These are phyloP conservation scores for Leucophenga maculata DNA, from an alignment of 2,888 invertebrate genomes.

Conservation along the genomic window DNA sequence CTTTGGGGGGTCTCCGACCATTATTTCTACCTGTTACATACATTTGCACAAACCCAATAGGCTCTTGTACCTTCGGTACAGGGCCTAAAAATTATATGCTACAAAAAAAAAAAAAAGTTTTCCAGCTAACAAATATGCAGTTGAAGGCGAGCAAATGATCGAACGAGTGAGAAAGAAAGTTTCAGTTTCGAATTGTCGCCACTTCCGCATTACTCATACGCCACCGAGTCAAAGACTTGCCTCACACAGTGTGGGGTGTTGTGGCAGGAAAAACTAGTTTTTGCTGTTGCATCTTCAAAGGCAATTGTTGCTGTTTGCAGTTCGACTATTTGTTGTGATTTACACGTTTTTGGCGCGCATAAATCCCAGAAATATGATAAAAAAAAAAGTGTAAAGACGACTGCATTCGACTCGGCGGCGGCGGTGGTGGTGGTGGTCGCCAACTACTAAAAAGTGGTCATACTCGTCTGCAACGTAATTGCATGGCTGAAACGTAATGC, in stretches of 20 bases:
- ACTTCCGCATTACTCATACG: slow-evolving; percentile 63
- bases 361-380: slow-evolving; percentile 60
- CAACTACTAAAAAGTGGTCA: slow-evolving; percentile 19
- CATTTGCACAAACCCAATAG: too few species aligned
- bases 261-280: slow-evolving; percentile 18
- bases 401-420: not conserved
- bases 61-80: too few species aligned
- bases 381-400: slow-evolving; percentile 39
- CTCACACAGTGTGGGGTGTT: slow-evolving; percentile 41
- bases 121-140: too few species aligned
- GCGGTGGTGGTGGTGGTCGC: not conserved
- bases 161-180: slow-evolving; percentile 44
- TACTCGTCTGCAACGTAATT: slow-evolving; percentile 51
- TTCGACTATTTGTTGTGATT: slow-evolving; percentile 8
- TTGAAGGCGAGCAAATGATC: not conserved
- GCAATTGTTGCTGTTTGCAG: slow-evolving; percentile 18
- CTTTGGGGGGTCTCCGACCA: too few species aligned
- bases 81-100: too few species aligned
- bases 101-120: too few species aligned
- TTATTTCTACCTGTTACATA: too few species aligned
- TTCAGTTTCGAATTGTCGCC: slow-evolving; percentile 20
- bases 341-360: slow-evolving; percentile 36
- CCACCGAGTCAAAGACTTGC: slow-evolving; percentile 33
- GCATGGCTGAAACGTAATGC: slow-evolving; percentile 11
- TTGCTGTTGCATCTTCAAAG: slow-evolving; percentile 48